Evolutionary conservation across 1,140 invertebrate species (phyloP).

Genomic region (Cephus cinctus): DNA sequence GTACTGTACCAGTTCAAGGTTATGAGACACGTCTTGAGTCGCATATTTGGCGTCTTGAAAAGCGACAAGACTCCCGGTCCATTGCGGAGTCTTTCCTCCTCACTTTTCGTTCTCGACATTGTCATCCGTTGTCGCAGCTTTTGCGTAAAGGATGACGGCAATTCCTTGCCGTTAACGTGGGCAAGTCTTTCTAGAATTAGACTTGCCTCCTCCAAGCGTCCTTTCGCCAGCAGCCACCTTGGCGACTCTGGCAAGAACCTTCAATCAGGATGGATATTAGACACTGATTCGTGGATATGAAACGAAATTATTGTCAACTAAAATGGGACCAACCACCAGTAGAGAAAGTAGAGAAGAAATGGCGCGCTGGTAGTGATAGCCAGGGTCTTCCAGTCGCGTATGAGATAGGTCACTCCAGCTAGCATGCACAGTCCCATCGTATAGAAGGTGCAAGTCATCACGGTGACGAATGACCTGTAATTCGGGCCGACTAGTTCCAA

Average conservation of each 20-base stretch:
- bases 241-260: constrained; percentile 83
- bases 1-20: constrained; percentile 60
- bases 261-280: no score
- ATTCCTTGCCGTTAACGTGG: constrained; percentile 70
- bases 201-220: constrained; percentile 76
- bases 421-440: constrained; percentile 81
- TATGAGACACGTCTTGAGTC: constrained; percentile 65
- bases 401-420: constrained; percentile 77
- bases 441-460: constrained; percentile 88
- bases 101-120: constrained; percentile 64
- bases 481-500: constrained; percentile 86
- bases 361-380: constrained; percentile 79
- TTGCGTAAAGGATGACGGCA: constrained; percentile 70
- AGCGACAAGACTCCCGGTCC: constrained; percentile 70
- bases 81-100: constrained; percentile 61
- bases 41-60: constrained; percentile 83
- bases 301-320: no score
- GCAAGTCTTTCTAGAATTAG: constrained; percentile 75
- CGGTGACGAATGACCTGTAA: constrained; percentile 86
- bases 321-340: constrained; percentile 67
- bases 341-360: constrained; percentile 80
- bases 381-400: constrained; percentile 78
- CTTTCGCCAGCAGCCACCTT: constrained; percentile 79
- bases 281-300: no score
- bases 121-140: constrained; percentile 72